Conservation (phyloP, 2,888 invertebrate genomes). For the Gonocerus acuteangulatus region DNA sequence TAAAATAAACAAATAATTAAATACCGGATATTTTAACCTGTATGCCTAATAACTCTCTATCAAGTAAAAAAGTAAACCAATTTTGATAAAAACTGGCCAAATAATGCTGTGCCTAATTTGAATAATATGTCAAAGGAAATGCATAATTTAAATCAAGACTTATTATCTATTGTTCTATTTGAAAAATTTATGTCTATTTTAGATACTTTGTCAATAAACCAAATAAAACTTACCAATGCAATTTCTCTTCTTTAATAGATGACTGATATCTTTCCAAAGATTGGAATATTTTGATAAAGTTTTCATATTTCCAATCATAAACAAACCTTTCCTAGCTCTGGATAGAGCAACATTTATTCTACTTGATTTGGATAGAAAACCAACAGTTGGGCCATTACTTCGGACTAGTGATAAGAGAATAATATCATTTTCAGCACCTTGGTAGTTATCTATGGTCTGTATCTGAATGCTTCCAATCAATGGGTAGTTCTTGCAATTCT, state of each 20-base stretch:
- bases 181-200: too few relatives aligned
- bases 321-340: slow-evolving; percentile 61
- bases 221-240: slow-evolving; percentile 47
- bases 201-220: too few relatives aligned
- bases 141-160: too few relatives aligned
- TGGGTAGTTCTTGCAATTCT: neutral
- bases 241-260: slow-evolving; percentile 46
- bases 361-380: slow-evolving; percentile 61
- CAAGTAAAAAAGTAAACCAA: too few relatives aligned
- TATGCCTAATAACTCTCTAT: too few relatives aligned
- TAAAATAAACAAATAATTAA: too few relatives aligned
- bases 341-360: slow-evolving; percentile 72
- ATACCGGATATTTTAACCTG: too few relatives aligned
- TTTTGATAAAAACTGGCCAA: too few relatives aligned
- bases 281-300: slow-evolving; percentile 49
- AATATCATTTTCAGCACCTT: slow-evolving; percentile 72
- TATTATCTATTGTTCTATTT: too few relatives aligned
- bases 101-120: too few relatives aligned
- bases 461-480: slow-evolving; percentile 49
- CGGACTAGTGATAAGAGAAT: slow-evolving; percentile 71
- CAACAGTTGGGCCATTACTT: slow-evolving; percentile 61
- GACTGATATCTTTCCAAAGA: slow-evolving; percentile 52
- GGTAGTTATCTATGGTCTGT: slow-evolving; percentile 68
- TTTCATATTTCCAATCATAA: slow-evolving; percentile 64
- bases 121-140: too few relatives aligned